phyloP scores from a whole-genome alignment of 2,888 invertebrate genomes.

The Rhodophaea formosa region DNA sequence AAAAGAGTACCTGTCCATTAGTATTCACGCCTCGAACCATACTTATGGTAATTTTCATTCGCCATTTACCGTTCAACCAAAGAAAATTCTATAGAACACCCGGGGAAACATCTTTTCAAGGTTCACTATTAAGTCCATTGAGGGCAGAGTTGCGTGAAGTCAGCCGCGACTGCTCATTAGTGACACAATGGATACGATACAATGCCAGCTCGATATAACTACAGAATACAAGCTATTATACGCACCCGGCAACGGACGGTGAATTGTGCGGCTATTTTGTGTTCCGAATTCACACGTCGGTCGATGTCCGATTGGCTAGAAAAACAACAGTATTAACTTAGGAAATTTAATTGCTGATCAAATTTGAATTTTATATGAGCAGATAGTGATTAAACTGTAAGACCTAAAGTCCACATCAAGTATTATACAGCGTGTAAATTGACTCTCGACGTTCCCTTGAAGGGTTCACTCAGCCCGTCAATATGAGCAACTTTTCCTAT shows the following conservation, averaged over 20 bases:
- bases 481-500: too few species aligned
- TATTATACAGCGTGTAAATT: too few species aligned
- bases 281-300: constrained; percentile 2
- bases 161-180: constrained; percentile 70
- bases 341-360: too few species aligned
- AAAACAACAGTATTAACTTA: too few species aligned
- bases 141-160: constrained; percentile 47
- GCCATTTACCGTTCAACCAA: constrained; percentile 10
- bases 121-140: constrained; percentile 36
- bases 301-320: neutral
- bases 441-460: too few species aligned
- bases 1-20: neutral
- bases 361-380: too few species aligned
- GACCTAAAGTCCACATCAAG: too few species aligned
- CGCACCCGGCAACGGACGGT: neutral
- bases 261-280: constrained; percentile 13
- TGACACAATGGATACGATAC: constrained; percentile 59
- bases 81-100: constrained; percentile 20
- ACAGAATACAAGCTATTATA: constrained; percentile 4
- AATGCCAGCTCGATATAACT: constrained; percentile 37
- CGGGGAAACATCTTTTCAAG: constrained; percentile 37
- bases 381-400: too few species aligned
- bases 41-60: constrained; percentile 4
- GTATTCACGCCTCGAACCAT: constrained; percentile 2
- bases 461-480: too few species aligned